phyloP scores from a whole-genome alignment of 2,113 vertebrate genomes.

The Ictidomys tridecemlineatus region DNA sequence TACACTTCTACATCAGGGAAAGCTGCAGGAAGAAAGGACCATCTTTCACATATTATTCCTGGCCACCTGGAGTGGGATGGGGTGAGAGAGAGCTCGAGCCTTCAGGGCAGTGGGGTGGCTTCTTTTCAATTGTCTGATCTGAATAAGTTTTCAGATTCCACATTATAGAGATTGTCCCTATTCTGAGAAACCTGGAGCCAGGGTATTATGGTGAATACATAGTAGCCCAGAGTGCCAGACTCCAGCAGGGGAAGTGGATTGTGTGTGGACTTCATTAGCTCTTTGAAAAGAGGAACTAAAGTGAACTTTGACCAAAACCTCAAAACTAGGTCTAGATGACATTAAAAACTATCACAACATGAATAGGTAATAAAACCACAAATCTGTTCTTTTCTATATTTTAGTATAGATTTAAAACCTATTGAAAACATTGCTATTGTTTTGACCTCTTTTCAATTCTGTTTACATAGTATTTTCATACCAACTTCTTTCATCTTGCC shows the following conservation, averaged over 20 bases:
- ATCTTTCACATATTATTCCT: not conserved
- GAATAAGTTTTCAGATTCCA: not conserved
- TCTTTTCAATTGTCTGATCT: not conserved
- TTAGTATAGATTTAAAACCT: not conserved
- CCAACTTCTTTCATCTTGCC: not conserved
- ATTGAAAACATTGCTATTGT: not conserved
- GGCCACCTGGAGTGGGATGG: too few relatives aligned
- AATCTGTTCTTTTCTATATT: not conserved
- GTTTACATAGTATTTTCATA: not conserved
- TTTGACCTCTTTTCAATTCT: not conserved
- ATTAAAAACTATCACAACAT: not conserved
- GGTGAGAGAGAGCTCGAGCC: not conserved
- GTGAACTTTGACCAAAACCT: too few relatives aligned
- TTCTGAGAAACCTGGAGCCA: not conserved
- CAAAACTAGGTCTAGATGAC: not conserved
- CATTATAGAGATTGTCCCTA: fast-evolving
- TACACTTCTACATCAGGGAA: not conserved
- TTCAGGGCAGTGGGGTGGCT: not conserved
- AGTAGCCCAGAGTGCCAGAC: not conserved
- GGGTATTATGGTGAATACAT: not conserved
- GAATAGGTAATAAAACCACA: not conserved
- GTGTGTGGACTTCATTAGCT: not conserved
- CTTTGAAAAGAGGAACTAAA: not conserved
- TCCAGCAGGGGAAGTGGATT: not conserved
- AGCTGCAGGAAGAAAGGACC: not conserved